A percentile compares a stretch with the other conserved stretches of the same genome.
Evolutionary conservation across 2,888 invertebrate genomes (phyloP).

Genomic region (Hylaea fasciaria): DNA sequence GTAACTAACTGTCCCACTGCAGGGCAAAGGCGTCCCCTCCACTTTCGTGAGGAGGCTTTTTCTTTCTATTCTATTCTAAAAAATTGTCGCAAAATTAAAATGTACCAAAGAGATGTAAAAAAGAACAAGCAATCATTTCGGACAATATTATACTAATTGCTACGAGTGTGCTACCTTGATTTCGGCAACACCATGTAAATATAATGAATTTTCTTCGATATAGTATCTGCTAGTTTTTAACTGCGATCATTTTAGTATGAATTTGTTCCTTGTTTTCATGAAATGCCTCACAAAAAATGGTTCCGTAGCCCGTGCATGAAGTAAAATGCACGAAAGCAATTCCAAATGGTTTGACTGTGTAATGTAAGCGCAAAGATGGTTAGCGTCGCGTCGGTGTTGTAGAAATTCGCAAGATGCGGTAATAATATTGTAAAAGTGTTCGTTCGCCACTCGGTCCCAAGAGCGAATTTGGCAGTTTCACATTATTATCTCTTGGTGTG

Average conservation of each 20-base stretch:
- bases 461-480: constrained; percentile 42
- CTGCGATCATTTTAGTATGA: too few relatives aligned
- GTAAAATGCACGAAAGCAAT: constrained; percentile 8
- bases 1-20: too few relatives aligned
- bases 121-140: neutral
- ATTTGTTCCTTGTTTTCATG: too few relatives aligned
- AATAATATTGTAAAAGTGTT: constrained; percentile 48
- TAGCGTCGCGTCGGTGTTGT: constrained; percentile 54
- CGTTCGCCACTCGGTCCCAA: constrained; percentile 34
- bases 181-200: too few relatives aligned
- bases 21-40: too few relatives aligned
- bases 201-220: too few relatives aligned
- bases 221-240: too few relatives aligned
- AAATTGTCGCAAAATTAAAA: constrained; percentile 7
- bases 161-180: neutral
- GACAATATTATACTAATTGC: neutral
- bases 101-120: constrained; percentile 6
- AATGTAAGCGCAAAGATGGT: constrained; percentile 45
- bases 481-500: constrained; percentile 32
- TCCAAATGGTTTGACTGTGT: constrained; percentile 50
- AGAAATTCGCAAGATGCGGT: constrained; percentile 59
- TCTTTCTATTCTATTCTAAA: too few relatives aligned
- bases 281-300: neutral
- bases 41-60: too few relatives aligned
- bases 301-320: constrained; percentile 8